Evolutionary conservation across 1,140 invertebrate genomes (phyloP).

Genomic region (Cydia strobilella): DNA sequence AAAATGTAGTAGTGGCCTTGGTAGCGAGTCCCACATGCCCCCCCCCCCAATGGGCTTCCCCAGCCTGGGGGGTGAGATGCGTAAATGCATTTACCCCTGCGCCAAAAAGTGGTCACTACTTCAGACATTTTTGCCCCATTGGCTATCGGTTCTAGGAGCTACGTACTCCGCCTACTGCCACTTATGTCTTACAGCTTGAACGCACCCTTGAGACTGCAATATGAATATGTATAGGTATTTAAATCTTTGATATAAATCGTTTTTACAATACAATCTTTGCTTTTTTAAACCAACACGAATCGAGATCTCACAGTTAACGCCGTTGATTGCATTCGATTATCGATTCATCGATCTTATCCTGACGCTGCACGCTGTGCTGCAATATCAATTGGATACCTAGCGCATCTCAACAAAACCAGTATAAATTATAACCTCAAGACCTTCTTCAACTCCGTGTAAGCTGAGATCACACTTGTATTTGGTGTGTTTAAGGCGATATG

Average conservation of each 20-base stretch:
- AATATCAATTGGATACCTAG: slow-evolving; percentile 15
- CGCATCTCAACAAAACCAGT: not conserved
- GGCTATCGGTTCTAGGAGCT: too few relatives aligned
- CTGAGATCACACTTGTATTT: not conserved
- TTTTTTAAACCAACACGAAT: slow-evolving; percentile 17
- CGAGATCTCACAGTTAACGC: slow-evolving; percentile 28
- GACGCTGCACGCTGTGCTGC: slow-evolving; percentile 33
- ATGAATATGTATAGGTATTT: not conserved
- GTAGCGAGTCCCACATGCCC: too few relatives aligned
- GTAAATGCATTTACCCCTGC: too few relatives aligned
- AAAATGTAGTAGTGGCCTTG: too few relatives aligned
- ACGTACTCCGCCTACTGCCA: too few relatives aligned
- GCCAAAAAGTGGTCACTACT: too few relatives aligned
- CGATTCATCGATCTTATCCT: slow-evolving; percentile 49
- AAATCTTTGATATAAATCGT: not conserved
- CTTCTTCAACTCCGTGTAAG: not conserved
- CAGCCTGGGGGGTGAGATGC: too few relatives aligned
- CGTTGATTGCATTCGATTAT: slow-evolving; percentile 63
- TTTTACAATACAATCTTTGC: slow-evolving; percentile 16
- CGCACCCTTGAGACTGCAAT: not conserved
- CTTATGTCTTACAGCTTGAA: too few relatives aligned
- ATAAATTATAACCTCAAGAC: not conserved
- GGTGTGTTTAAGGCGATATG: not conserved
- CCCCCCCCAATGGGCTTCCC: too few relatives aligned
- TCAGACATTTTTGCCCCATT: too few relatives aligned